phyloP scores from a whole-genome alignment of 2,797 vertebrate species.

The Esox masquinongy region DNA sequence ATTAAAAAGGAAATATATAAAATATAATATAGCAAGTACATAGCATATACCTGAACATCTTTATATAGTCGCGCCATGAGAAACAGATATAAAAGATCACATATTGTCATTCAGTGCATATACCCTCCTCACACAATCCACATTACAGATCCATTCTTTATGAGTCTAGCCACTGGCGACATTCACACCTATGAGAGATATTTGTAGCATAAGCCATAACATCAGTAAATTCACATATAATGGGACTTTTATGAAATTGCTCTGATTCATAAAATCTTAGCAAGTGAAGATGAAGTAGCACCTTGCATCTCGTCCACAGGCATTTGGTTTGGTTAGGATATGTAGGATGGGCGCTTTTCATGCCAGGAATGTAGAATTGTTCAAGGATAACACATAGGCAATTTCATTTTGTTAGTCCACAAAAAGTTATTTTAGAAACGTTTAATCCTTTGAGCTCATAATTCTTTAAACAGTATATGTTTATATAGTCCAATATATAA shows the following conservation, averaged over 20 bases:
- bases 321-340: slow-evolving; percentile 22
- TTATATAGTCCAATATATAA: not conserved
- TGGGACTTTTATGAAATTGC: slow-evolving; percentile 68
- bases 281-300: slow-evolving; percentile 54
- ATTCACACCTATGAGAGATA: slow-evolving; percentile 62
- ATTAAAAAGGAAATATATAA: slow-evolving; percentile 30
- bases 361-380: slow-evolving; percentile 15
- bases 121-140: slow-evolving; percentile 44
- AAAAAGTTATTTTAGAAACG: not conserved
- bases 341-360: slow-evolving; percentile 2
- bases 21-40: slow-evolving; percentile 41
- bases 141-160: slow-evolving; percentile 59
- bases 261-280: slow-evolving; percentile 54
- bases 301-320: slow-evolving; percentile 38
- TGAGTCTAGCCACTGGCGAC: slow-evolving; percentile 59
- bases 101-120: slow-evolving; percentile 56
- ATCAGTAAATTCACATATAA: slow-evolving; percentile 64
- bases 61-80: slow-evolving; percentile 50
- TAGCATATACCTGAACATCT: slow-evolving; percentile 46
- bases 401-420: not conserved
- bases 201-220: slow-evolving; percentile 63
- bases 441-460: not conserved
- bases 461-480: not conserved
- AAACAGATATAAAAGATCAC: slow-evolving; percentile 47
- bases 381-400: not conserved